Evolutionary conservation across 35 echinoderm and acorn worm species (phyloP), one percentile per base, ranked within the genome.

Genomic region (Eucidaris tribuloides): DNA sequence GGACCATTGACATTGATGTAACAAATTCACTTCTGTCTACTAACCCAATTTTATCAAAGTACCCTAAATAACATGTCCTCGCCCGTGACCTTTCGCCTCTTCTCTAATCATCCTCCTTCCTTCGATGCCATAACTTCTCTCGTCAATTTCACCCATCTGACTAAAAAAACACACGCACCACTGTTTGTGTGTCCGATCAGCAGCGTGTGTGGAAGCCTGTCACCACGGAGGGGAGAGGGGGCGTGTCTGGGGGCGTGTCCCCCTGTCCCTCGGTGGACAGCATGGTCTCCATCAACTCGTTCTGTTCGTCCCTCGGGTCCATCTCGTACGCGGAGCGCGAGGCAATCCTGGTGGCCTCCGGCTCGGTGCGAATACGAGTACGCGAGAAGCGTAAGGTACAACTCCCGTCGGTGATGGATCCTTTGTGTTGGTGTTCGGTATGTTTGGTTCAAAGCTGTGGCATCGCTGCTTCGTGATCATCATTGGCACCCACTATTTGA

Each of bases 231-330:
- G 33, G 68, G 14, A 17, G 37, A 36, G 68, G 68, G 37, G 41
- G 68, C 68, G 48, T 74, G 68, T 22, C 68, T 40, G 44, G 19
- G 24, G 85, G 85, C 25, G 20, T 88, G 38, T 88, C 85, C 56
- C 85, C 85, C 1, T 77, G 74, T 59, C 85, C 85, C 43, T 88
- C 85, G 28, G 18, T 88, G 42, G 85, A 88, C 62, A 80, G 74
- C 9, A 88, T 88, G 85, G 35, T 88, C 27, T 88, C 85, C 40
- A 88, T 88, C 44, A 80, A 74, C 15, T 88, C 85, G 54, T 80
- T 88, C 43, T 77, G 85, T 31, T 88, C 85, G 28, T 88, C 85
- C 30, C 58, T 80, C 24, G 85, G 85, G 25, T 77, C 74, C 42
- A 31, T 80, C 31, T 88, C 85, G 9, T 74, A 74, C 38, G 68